A percentile compares a stretch with the other conserved stretches of the same genome.
These are phyloP conservation scores for Pionites leucogaster DNA, from an alignment of 2,113 vertebrate genomes.

Conservation along the genomic window DNA sequence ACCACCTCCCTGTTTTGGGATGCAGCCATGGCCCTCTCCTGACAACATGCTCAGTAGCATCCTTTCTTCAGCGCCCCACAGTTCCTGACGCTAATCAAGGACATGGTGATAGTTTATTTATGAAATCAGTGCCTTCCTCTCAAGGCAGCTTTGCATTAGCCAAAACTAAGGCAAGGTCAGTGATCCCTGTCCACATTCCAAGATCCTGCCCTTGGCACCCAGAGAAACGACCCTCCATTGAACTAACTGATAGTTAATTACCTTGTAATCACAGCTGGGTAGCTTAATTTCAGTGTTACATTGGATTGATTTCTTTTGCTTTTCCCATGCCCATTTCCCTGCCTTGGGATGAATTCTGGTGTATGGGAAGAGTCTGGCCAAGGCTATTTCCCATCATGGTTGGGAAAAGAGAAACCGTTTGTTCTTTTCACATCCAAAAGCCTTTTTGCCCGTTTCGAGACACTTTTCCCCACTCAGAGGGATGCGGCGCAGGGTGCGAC, in stretches of 20 bases:
- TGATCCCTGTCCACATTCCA: background rate
- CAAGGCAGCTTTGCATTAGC: background rate
- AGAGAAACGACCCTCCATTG: accelerated
- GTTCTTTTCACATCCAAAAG: background rate
- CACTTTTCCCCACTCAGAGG: background rate
- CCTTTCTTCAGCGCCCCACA: background rate
- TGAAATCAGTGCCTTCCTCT: background rate
- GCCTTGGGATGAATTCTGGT: background rate
- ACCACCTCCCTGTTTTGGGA: background rate
- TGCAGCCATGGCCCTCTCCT: background rate
- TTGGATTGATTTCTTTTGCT: accelerated
- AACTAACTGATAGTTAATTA: background rate
- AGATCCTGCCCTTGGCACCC: background rate
- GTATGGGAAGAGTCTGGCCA: background rate
- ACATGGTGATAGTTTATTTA: background rate
- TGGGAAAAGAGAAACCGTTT: background rate
- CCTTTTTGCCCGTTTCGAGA: background rate
- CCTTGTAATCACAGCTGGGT: background rate
- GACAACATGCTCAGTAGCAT: background rate
- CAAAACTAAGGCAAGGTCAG: background rate
- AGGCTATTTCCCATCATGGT: accelerated
- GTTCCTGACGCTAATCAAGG: background rate
- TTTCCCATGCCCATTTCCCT: background rate
- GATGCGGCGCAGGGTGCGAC: background rate
- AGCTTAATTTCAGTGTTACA: background rate